Percentiles rank a stretch among this genome's conserved stretches.
phyloP scores from a whole-genome alignment of 2,797 vertebrate genomes.

The Schizopygopsis pylzovi region DNA sequence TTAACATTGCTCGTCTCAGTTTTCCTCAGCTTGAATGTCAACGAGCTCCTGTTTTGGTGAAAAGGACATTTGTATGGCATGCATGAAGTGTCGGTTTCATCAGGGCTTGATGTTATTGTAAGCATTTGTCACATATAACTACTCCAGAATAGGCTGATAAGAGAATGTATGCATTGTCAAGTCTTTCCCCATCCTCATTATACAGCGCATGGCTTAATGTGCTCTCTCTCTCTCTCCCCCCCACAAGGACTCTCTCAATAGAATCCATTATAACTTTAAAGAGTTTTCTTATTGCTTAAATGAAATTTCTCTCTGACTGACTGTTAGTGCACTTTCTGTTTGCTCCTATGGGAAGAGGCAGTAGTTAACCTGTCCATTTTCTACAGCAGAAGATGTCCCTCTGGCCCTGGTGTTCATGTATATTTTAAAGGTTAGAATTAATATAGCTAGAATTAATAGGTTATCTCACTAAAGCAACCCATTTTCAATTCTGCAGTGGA shows the following conservation, averaged over 20 bases:
- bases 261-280: slow-evolving; percentile 53
- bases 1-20: slow-evolving; percentile 31
- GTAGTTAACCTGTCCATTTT: slow-evolving; percentile 33
- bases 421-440: slow-evolving; percentile 48
- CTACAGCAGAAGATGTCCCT: slow-evolving; percentile 20
- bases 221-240: background rate
- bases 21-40: slow-evolving; percentile 31
- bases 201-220: slow-evolving; percentile 3
- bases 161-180: slow-evolving; percentile 7
- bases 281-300: slow-evolving; percentile 57
- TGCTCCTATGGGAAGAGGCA: slow-evolving; percentile 17
- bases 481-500: background rate
- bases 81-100: slow-evolving; percentile 17
- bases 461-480: slow-evolving; percentile 13
- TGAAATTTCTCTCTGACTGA: slow-evolving; percentile 56
- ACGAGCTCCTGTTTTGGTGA: slow-evolving; percentile 32
- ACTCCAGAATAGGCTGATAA: background rate
- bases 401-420: slow-evolving; percentile 37
- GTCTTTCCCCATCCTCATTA: slow-evolving; percentile 25
- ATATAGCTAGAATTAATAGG: slow-evolving; percentile 20
- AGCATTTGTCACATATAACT: slow-evolving; percentile 10
- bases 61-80: slow-evolving; percentile 32
- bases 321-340: slow-evolving; percentile 61
- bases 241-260: background rate
- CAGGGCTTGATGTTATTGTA: slow-evolving; percentile 12